Conservation (phyloP, 2,113 vertebrate species). For the Anoura caudifer region DNA sequence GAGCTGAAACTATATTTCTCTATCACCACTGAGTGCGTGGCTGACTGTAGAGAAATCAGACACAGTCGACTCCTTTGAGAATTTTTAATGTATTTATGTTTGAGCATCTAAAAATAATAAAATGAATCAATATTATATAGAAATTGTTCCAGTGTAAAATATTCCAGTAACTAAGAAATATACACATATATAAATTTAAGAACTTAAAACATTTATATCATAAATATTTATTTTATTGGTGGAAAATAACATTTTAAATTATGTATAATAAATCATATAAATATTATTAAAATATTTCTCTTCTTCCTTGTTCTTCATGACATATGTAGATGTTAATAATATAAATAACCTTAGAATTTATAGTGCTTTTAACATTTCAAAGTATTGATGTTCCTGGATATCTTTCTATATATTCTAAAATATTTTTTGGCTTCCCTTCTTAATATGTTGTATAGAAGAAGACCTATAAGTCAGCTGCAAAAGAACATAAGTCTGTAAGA, state of each 20-base stretch:
- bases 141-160: not conserved
- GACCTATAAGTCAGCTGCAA: not conserved
- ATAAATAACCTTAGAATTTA: not conserved
- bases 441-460: not conserved
- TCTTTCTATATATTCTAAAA: not conserved
- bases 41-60: not conserved
- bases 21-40: not conserved
- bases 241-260: not conserved
- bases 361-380: not conserved
- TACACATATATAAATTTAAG: not conserved
- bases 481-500: not conserved
- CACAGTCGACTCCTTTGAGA: not conserved
- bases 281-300: not conserved
- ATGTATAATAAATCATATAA: not conserved
- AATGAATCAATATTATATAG: not conserved
- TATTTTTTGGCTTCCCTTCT: not conserved
- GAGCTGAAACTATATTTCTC: not conserved
- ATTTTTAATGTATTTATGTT: not conserved
- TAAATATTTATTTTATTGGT: conserved; percentile 2
- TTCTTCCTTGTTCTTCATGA: not conserved
- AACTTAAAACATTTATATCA: not conserved
- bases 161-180: not conserved
- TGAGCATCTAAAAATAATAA: not conserved
- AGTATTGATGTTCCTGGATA: not conserved
- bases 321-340: not conserved